Base-by-base conservation (phyloP, 2,888 invertebrate genomes). In the Aspidiotus rigidus region DNA sequence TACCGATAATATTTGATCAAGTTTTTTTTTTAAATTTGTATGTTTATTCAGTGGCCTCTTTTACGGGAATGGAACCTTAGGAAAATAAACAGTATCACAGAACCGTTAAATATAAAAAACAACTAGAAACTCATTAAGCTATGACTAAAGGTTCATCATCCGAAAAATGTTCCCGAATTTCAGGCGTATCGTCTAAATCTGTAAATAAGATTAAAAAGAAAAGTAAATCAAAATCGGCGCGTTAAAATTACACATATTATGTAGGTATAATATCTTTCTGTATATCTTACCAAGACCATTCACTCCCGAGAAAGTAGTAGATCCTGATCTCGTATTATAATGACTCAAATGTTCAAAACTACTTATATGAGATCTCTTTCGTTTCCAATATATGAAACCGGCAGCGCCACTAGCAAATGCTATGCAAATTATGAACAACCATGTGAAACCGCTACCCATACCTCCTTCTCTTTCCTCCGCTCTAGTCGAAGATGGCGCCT, bases 81-180 rank as follows among this genome's bases (percentile, higher is more conserved):
- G 57, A n/a, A 56, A 66, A 59, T 44, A 66, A 66, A 66, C 49
- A 66, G 57, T 66, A 66, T 66, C 66, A 66, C 66, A 66, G 66
- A 66, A 59, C 49, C 49, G 42, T 66, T n/a, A 42, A 55, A 39
- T 39, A 60, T 13, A 42, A 64, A 64, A 56, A 16, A 41, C 28
- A 64, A 54, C 54, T 54, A 55, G 41, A 40, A 60, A 41, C n/a
- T 13, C 62, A 56, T 85, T 83, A 93, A 75, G 93, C 92, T 78
- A 93, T 89, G 74, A 95, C 93, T 74, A 95, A 82, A 69, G 93
- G 94, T 79, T 94, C 95, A 79, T 94, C 94, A 78, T 94, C 95
- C 0, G 93, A 90, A 79, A 94, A 94, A 41, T 93, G 91, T 77
- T 72, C 69, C 15, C 88, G 86, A 76, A 93, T 92, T 74, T 92